Evolutionary conservation across 2,888 invertebrate species (phyloP), one percentile per base, ranked within the genome.

Genomic region (Ochropleura plecta): DNA sequence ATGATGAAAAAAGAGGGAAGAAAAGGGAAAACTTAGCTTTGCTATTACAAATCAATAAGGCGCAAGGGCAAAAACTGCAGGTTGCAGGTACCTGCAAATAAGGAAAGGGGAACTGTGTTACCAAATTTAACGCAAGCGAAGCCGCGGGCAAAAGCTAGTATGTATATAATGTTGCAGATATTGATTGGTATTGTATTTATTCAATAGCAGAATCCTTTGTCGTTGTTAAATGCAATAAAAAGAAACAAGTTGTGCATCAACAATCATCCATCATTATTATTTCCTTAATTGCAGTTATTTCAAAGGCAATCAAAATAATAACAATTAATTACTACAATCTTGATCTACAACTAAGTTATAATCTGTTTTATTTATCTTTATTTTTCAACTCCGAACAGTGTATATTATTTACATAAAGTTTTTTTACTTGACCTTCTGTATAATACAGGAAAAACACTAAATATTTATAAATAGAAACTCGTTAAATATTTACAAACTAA

Each of bases 221-320:
- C 51, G 53, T 70, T 44, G 59, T 75, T 65, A 40, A 64, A 68
- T 55, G 59, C 60, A 76, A 62, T 68, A 49, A 70, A 65, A 75
- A 73, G 46, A 68, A 75, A 65, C 57, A 42, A 70, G 70, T 67
- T 70, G 40, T 69, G 40, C 30, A 69, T 64, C 51, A 51, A 10
- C 63, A 82, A 85, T 85, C 51, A 73, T 74, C 59, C 42, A 30
- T 78, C 10, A 85, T 82, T 57, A 78, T 78, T 73, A 59, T 68
- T 59, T 53, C 10, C 16, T 44, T 70, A 73, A 85, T 82, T 82
- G 57, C 78, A 67, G 59, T 63, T 49, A 55, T 48, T 81, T 49
- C 67, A 44, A 57, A 68, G 48, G 9, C 44, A 85, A 85, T 82
- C 70, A 67, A 53, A 78, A 66, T 74, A 74, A 82, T 72, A 67